phyloP scores from a whole-genome alignment of 2,113 vertebrate genomes.

The Synchiropus splendidus region DNA sequence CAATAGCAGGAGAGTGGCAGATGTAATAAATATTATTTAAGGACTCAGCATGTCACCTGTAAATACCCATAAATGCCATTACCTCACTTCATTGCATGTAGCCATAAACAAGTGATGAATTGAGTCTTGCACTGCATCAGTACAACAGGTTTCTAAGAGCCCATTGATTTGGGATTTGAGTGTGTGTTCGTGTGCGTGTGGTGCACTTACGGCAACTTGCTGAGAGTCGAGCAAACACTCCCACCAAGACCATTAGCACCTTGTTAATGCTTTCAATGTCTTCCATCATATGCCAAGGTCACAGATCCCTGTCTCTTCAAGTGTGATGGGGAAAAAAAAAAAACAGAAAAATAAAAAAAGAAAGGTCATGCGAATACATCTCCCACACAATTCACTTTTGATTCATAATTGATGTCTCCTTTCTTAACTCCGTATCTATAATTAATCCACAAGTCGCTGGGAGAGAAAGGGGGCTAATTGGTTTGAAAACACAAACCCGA shows the following conservation, averaged over 20 bases:
- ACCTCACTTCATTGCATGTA: conserved; percentile 59
- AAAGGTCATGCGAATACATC: conserved; percentile 86
- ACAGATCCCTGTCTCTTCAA: conserved; percentile 26
- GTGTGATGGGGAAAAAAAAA: conserved; percentile 39
- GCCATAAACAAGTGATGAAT: conserved; percentile 61
- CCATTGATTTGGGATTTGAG: conserved; percentile 57
- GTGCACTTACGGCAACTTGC: conserved; percentile 53
- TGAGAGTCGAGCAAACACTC: conserved; percentile 45
- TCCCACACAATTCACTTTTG: conserved; percentile 89
- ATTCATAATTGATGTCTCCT: conserved; percentile 98
- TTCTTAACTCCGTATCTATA: conserved; percentile 98
- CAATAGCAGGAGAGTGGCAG: conserved; percentile 49
- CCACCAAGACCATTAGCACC: conserved; percentile 45
- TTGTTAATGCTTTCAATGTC: conserved; percentile 43
- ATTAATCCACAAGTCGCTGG: conserved; percentile 99
- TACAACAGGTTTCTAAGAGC: conserved; percentile 58
- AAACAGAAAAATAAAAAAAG: conserved; percentile 23
- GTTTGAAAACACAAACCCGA: conserved; percentile 95
- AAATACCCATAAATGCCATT: conserved; percentile 66
- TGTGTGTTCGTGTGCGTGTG: conserved; percentile 29
- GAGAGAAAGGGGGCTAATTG: conserved; percentile 87
- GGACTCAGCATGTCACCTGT: conserved; percentile 61
- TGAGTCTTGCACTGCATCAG: conserved; percentile 37
- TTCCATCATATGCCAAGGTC: conserved; percentile 36
- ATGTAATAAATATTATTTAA: conserved; percentile 63